Conservation (phyloP, 2,113 vertebrate species). For the Heliornis fulica region DNA sequence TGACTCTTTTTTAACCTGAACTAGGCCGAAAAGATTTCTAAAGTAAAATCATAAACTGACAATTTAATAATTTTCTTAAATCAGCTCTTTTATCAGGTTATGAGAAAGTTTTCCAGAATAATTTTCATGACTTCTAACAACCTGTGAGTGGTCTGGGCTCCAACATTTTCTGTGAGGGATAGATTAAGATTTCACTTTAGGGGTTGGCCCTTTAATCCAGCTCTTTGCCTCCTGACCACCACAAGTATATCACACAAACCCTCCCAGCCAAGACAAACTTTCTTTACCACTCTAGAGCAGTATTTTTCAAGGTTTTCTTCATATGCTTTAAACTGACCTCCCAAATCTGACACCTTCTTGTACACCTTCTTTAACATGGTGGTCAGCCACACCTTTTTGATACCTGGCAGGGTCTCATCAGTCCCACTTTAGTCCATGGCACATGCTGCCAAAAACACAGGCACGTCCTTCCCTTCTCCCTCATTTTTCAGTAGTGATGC, state of each 20-base stretch:
- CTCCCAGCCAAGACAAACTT: not conserved
- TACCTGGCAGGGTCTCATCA: accelerated
- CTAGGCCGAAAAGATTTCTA: conserved; percentile 58
- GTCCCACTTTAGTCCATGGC: not conserved
- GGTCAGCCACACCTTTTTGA: not conserved
- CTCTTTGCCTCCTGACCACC: not conserved
- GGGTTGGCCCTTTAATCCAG: not conserved
- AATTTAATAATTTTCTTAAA: conserved; percentile 52
- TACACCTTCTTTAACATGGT: accelerated
- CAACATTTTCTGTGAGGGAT: accelerated
- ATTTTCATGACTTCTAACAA: not conserved
- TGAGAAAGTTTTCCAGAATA: not conserved
- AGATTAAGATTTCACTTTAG: not conserved
- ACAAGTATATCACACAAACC: not conserved
- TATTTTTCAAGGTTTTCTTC: not conserved
- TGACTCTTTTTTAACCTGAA: conserved; percentile 22
- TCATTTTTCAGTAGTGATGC: accelerated
- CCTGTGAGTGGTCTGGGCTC: not conserved
- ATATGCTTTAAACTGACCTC: not conserved
- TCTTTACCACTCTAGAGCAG: not conserved
- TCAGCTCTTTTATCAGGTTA: conserved; percentile 26
- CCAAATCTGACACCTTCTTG: accelerated
- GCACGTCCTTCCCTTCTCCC: not conserved
- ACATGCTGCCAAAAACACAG: not conserved
- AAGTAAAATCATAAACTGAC: conserved; percentile 59